Evolutionary conservation across 2,113 vertebrate species (phyloP).

Genomic region (Protomyctophum bolini): DNA sequence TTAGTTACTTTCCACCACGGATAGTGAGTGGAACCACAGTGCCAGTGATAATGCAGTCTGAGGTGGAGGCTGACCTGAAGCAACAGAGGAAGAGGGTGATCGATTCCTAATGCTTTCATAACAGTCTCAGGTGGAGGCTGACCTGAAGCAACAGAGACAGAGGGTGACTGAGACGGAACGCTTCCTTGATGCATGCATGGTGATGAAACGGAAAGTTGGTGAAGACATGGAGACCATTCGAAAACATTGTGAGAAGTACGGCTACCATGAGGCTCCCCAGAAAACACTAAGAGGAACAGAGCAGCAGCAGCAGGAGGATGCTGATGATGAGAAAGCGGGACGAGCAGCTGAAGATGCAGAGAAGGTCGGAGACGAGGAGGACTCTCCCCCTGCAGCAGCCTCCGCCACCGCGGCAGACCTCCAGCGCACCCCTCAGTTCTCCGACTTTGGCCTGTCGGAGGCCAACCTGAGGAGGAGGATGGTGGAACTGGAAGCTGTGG

Average conservation of each 20-base stretch:
- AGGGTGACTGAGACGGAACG: slow-evolving; percentile 59
- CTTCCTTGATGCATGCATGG: slow-evolving; percentile 82
- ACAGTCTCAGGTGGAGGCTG: slow-evolving; percentile 77
- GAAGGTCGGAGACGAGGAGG: slow-evolving; percentile 2
- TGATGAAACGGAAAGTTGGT: slow-evolving; percentile 79
- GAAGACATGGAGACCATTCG: slow-evolving; percentile 79
- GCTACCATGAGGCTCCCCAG: slow-evolving; percentile 70
- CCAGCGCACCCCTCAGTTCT: slow-evolving; percentile 81
- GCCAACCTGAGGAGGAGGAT: slow-evolving; percentile 73
- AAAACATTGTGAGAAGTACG: slow-evolving; percentile 84
- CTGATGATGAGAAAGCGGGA: slow-evolving; percentile 10
- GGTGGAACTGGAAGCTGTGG: slow-evolving; percentile 2
- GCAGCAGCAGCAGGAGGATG: slow-evolving; percentile 12
- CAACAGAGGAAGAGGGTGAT: slow-evolving; percentile 63
- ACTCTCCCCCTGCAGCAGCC: neutral
- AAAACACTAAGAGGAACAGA: slow-evolving; percentile 45
- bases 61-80: slow-evolving; percentile 71
- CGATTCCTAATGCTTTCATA: neutral
- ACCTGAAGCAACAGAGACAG: slow-evolving; percentile 67
- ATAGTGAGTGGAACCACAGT: no score
- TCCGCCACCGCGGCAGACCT: slow-evolving; percentile 25
- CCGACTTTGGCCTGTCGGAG: slow-evolving; percentile 90
- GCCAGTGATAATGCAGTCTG: neutral
- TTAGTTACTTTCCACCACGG: no score
- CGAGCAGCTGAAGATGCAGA: slow-evolving; percentile 33